Evolutionary conservation across 2,113 vertebrate species (phyloP), one percentile per base, ranked within the genome.

Genomic region (Nothobranchius furzeri): DNA sequence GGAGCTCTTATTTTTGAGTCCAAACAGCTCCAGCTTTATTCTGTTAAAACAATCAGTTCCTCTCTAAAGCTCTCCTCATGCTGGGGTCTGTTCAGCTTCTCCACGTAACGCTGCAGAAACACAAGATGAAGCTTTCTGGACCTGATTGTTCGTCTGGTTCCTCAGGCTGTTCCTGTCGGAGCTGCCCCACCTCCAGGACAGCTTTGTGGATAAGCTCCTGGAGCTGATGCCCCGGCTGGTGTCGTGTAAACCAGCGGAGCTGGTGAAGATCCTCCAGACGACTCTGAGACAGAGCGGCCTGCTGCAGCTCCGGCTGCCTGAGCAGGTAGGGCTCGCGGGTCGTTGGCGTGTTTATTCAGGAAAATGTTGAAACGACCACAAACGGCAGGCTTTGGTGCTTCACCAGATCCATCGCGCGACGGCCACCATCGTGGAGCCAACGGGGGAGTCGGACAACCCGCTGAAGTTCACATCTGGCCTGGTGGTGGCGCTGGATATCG

Each of bases 371-470:
- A 6, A 6, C 7, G 9, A 8, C 37, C 37, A 40, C 37, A 3
- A 40, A 40, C 37, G 7, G 37, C 37, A 40, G 37, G 37, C 3
- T 40, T 40, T 6, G 37, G 37, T 40, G 6, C 37, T 40, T 40
- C 2, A 1, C 20, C 81, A 99, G 98, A 94, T 99, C 73, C 95
- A 98, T 11, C 92, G 88, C 60, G 96, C 96, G 0, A 94, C 95
- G 0, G 96, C 97, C 17, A 95, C 93, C 57, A 99, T 99, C 83
- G 96, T 97, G 0, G 96, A 99, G 82, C 97, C 98, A 0, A 96
- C 96, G 0, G 98, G 96, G 1, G 98, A 99, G 80, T 99, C 98
- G 0, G 98, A 99, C 78, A 99, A 98, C 84, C 96, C 98, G 0
- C 85, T 99, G 85, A 88, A 93, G 49, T 99, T 99, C 86, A 99